These are phyloP conservation scores for Anniella stebbinsi DNA, from an alignment of 2,797 vertebrate genomes.

Conservation along the genomic window DNA sequence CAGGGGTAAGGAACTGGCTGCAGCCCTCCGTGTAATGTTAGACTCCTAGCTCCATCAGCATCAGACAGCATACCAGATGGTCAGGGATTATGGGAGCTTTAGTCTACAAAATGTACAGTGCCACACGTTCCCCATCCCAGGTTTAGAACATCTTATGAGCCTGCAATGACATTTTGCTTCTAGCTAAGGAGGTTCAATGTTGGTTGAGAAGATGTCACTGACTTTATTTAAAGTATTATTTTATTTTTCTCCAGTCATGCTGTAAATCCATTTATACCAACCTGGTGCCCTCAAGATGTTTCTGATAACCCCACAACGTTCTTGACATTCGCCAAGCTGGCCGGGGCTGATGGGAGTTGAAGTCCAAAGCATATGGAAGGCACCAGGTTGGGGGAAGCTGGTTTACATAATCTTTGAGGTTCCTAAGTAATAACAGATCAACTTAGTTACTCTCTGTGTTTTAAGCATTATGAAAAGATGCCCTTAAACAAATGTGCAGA, in stretches of 20 bases:
- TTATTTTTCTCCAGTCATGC: neutral
- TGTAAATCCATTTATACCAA: neutral
- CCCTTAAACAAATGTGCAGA: neutral
- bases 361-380: no score
- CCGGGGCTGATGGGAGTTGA: no score
- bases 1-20: neutral
- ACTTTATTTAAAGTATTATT: neutral
- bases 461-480: neutral
- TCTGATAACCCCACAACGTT: no score
- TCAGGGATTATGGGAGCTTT: no score
- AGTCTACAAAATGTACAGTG: no score
- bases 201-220: neutral
- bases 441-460: neutral
- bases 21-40: neutral
- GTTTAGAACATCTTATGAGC: slow-evolving; percentile 61
- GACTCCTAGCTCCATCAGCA: neutral
- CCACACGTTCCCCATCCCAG: neutral
- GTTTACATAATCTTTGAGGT: neutral
- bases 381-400: no score
- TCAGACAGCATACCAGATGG: no score
- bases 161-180: slow-evolving; percentile 22
- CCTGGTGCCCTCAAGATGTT: no score
- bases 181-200: neutral
- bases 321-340: no score
- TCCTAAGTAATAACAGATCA: neutral